These are phyloP conservation scores for Patagioenas fasciata DNA, from an alignment of 2,113 vertebrate species.

Conservation along the genomic window DNA sequence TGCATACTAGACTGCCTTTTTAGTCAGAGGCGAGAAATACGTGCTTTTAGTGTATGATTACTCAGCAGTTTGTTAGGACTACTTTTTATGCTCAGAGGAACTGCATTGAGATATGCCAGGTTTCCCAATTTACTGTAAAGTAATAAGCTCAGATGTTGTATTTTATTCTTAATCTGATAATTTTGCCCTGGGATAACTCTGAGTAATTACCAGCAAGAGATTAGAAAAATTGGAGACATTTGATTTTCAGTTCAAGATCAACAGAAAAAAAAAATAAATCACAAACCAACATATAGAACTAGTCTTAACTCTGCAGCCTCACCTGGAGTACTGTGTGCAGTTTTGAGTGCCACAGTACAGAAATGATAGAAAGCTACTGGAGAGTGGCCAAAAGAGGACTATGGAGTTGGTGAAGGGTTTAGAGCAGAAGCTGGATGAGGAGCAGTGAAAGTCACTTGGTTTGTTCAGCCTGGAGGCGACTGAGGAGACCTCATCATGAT, in stretches of 20 bases:
- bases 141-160: not conserved
- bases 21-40: not conserved
- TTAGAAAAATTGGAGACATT: not conserved
- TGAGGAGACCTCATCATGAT: no score
- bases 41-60: rapidly evolving
- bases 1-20: not conserved
- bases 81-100: not conserved
- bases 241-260: not conserved
- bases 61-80: not conserved
- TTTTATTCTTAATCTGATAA: not conserved
- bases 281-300: not conserved
- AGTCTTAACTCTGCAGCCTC: no score
- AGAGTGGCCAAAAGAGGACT: no score
- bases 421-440: no score
- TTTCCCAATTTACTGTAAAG: not conserved
- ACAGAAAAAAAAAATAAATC: not conserved
- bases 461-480: no score
- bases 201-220: not conserved
- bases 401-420: no score
- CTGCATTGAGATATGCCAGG: not conserved
- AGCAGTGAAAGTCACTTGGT: no score
- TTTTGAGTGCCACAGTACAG: no score
- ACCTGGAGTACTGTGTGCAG: no score
- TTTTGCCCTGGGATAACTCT: not conserved
- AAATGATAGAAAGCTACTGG: no score